Evolutionary conservation across 2,888 invertebrate genomes (phyloP), one percentile per base, ranked within the genome.

Genomic region (Camptogramma bilineatum): DNA sequence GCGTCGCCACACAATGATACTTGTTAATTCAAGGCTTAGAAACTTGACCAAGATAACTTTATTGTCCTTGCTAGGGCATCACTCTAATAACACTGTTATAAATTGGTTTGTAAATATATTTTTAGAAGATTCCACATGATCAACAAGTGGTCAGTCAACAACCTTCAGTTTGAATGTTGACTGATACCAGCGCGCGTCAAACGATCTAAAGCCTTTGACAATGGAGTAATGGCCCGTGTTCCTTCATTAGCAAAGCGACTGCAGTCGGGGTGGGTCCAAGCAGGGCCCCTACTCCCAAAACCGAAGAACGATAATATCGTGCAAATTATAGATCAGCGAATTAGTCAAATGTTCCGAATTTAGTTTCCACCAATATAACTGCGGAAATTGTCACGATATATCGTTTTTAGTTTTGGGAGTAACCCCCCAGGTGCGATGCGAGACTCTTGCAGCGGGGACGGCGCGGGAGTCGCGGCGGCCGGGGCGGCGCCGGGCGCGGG

Each of bases 401-500:
- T n/a, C n/a, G n/a, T n/a, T n/a, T n/a, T n/a, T n/a, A n/a, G n/a
- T n/a, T n/a, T n/a, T n/a, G n/a, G n/a, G n/a, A n/a, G n/a, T n/a
- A n/a, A n/a, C n/a, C n/a, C n/a, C n/a, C n/a, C 44, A 16, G 44
- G 16, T 2, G 44, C 16, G 44, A 28, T 8, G 46, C 34, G 17
- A 52, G 57, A 63, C 46, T 21, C 44, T 48, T 54, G 63, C 47
- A 42, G 19, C 46, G 48, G 57, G 62, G 63, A 52, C 59, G 52
- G 59, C 39, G 64, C 62, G 0, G 62, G 63, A 66, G 50, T 21
- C 50, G 56, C 57, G 62, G 53, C 52, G 60, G 56, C 50, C 17
- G 44, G 44, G 28, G 28, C 44, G 31, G 53, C 47, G 52, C 64
- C 65, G 64, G 63, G 68, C 64, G 63, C 61, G 66, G 83, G 91